phyloP scores from a whole-genome alignment of 2,797 vertebrate genomes.

The Galaxias olidus region DNA sequence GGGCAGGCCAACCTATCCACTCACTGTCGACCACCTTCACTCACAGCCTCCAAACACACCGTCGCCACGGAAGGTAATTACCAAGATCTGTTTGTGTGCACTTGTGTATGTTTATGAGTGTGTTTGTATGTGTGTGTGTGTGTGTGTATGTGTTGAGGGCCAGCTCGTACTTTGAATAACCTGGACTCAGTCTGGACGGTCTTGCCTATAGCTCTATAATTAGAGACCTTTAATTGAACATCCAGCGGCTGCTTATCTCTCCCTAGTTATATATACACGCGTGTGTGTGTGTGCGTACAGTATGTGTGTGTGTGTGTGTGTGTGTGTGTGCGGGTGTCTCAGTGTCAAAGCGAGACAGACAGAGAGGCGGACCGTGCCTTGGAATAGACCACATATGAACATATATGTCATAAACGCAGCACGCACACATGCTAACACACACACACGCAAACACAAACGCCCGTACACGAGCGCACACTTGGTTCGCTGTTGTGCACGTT shows the following conservation, averaged over 20 bases:
- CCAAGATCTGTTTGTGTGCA: background rate
- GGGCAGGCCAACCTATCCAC: constrained; percentile 30
- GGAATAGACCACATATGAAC: background rate
- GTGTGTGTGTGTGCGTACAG: too few relatives aligned
- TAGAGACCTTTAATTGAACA: constrained; percentile 3
- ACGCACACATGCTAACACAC: background rate
- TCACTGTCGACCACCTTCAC: constrained; percentile 3
- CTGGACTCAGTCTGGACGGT: constrained; percentile 20
- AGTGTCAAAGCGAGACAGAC: background rate
- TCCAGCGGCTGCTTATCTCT: constrained; percentile 2
- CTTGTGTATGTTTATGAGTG: background rate
- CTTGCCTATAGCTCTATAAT: constrained; percentile 20
- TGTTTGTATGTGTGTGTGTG: background rate
- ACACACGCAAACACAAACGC: background rate
- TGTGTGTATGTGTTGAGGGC: background rate
- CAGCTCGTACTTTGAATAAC: constrained; percentile 26
- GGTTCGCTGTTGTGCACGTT: too few relatives aligned
- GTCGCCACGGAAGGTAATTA: constrained; percentile 33
- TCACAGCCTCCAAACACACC: background rate
- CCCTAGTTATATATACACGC: background rate
- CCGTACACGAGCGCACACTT: background rate
- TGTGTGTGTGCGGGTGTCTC: background rate
- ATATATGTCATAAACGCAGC: background rate
- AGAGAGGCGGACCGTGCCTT: background rate
- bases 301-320: background rate